Conservation (phyloP, 1,140 invertebrate species). For the Amyelois transitella region DNA sequence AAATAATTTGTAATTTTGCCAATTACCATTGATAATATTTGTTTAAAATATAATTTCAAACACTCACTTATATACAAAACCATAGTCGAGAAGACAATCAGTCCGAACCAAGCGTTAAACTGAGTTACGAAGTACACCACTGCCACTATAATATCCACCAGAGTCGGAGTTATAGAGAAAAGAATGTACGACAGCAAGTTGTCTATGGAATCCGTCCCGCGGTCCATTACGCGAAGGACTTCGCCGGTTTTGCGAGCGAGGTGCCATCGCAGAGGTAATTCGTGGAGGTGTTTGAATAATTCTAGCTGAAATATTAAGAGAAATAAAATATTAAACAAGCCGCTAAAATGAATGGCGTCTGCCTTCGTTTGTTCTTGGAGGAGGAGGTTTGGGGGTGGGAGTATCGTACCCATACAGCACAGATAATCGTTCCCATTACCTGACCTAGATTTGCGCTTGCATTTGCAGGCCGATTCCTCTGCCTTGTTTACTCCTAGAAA, state of each 20-base stretch:
- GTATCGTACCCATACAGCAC: too few relatives aligned
- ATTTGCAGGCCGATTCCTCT: too few relatives aligned
- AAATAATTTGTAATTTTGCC: too few relatives aligned
- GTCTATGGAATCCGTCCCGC: constrained; percentile 96
- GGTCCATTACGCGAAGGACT: constrained; percentile 94
- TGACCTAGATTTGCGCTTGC: too few relatives aligned
- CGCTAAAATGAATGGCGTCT: too few relatives aligned
- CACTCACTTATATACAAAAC: constrained; percentile 90
- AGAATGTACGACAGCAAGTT: constrained; percentile 92
- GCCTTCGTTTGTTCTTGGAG: too few relatives aligned
- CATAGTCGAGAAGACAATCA: constrained; percentile 96
- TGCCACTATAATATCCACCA: constrained; percentile 95
- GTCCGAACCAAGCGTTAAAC: constrained; percentile 95
- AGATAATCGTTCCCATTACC: too few relatives aligned
- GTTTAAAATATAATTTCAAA: constrained; percentile 7
- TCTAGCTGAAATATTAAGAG: constrained; percentile 77
- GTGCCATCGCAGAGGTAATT: constrained; percentile 92
- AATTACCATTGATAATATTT: too few relatives aligned
- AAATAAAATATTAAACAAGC: too few relatives aligned
- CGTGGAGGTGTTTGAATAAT: constrained; percentile 90
- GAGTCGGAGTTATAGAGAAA: constrained; percentile 92
- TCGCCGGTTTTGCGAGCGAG: constrained; percentile 95
- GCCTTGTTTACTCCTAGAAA: too few relatives aligned
- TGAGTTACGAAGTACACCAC: constrained; percentile 89
- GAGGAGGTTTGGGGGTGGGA: too few relatives aligned